These are phyloP conservation scores for Ephydatia muelleri DNA, from an alignment of 37 sponge, comb jelly and placozoan species.

Conservation along the genomic window DNA sequence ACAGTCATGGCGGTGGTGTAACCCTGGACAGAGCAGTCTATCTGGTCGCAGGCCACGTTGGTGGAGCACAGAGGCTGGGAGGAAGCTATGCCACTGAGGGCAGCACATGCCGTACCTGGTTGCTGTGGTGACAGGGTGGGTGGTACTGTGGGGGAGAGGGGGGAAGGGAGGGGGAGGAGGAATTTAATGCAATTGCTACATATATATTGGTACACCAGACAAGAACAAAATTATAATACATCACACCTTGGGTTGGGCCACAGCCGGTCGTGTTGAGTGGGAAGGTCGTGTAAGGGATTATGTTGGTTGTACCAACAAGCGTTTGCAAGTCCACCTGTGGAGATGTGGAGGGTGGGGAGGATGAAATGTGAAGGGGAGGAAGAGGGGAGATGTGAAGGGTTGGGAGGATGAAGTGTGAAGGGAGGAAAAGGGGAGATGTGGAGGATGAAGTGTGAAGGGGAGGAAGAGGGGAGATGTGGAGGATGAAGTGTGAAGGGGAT, in stretches of 20 bases:
- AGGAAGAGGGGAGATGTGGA: neutral
- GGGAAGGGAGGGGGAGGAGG: neutral
- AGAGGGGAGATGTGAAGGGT: neutral
- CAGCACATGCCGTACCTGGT: neutral
- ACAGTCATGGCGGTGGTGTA: neutral
- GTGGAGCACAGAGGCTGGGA: neutral
- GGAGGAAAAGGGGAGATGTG: too few relatives aligned
- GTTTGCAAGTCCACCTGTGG: neutral
- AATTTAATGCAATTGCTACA: neutral
- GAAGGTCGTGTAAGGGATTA: neutral
- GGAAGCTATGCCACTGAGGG: neutral
- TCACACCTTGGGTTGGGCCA: neutral
- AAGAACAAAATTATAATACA: neutral
- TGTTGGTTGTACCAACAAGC: neutral
- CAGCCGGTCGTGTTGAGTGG: neutral
- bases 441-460: too few relatives aligned
- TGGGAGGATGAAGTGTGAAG: neutral
- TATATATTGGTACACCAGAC: too few relatives aligned
- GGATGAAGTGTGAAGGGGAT: neutral
- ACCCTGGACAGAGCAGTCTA: neutral
- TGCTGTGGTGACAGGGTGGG: neutral
- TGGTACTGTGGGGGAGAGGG: neutral
- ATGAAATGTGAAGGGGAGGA: too few relatives aligned
- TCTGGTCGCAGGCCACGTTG: neutral
- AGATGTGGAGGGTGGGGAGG: too few relatives aligned